Conservation (phyloP, 2,797 vertebrate species). For the Gouania willdenowi region DNA sequence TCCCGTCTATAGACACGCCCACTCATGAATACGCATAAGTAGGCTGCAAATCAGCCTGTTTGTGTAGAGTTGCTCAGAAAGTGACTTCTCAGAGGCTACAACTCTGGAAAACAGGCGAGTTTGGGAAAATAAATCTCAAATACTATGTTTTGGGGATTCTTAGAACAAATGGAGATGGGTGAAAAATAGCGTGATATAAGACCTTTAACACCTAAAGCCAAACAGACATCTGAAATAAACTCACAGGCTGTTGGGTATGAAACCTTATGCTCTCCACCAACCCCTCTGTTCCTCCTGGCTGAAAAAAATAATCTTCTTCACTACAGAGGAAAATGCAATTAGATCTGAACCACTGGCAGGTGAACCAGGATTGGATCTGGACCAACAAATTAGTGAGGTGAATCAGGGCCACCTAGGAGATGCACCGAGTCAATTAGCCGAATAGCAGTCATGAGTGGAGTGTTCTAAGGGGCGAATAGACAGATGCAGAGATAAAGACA, state of each 20-base stretch:
- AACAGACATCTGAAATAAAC: conserved; percentile 47
- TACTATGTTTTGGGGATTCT: too few species aligned
- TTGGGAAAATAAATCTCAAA: too few species aligned
- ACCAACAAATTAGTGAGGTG: conserved; percentile 45
- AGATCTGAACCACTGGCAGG: conserved; percentile 44
- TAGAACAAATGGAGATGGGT: too few species aligned
- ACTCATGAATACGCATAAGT: too few species aligned
- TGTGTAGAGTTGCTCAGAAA: too few species aligned
- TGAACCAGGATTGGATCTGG: conserved; percentile 20
- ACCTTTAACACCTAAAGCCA: conserved; percentile 47
- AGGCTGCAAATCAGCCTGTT: too few species aligned
- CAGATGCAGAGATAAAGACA: conserved; percentile 66
- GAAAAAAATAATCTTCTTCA: conserved; percentile 34
- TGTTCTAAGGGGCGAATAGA: conserved; percentile 54
- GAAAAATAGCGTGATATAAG: too few species aligned
- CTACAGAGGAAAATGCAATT: conserved; percentile 39
- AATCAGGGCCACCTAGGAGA: conserved; percentile 20
- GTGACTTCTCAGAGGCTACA: too few species aligned
- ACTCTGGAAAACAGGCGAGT: too few species aligned
- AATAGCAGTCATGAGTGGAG: conserved; percentile 47
- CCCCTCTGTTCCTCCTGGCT: conserved; percentile 1
- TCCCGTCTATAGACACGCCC: too few species aligned
- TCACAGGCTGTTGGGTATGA: conserved; percentile 18
- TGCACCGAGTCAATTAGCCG: conserved; percentile 49
- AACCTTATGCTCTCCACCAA: neutral